Percentiles rank a stretch among this genome's conserved stretches.
Evolutionary conservation across 2,113 vertebrate genomes (phyloP).

Genomic region (Etheostoma cragini): DNA sequence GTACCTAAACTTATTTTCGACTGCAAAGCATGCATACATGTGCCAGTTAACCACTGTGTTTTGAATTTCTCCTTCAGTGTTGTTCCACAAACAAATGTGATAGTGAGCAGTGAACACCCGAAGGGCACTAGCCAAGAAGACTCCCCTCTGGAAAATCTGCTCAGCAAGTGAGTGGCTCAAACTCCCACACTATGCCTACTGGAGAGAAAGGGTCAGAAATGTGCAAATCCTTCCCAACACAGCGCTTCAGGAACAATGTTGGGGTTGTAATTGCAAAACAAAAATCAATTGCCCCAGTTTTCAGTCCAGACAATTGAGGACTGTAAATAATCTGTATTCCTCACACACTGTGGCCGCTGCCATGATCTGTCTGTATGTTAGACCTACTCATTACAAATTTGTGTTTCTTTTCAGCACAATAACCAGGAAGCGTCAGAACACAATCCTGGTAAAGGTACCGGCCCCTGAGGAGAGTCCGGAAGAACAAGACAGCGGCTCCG

Average conservation of each 20-base stretch:
- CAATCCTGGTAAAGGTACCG: slow-evolving; percentile 96
- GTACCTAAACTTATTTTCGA: not conserved
- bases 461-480: slow-evolving; percentile 94
- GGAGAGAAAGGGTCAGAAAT: not conserved
- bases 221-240: not conserved
- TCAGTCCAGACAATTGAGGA: not conserved
- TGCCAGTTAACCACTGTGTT: slow-evolving; percentile 15
- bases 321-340: not conserved
- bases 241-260: not conserved
- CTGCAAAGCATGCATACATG: not conserved
- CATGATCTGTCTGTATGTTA: not conserved
- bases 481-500: slow-evolving; percentile 95
- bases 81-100: slow-evolving; percentile 97
- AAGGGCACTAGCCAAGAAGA: slow-evolving; percentile 91
- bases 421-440: slow-evolving; percentile 92
- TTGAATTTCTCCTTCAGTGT: slow-evolving; percentile 83
- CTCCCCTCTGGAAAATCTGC: slow-evolving; percentile 92
- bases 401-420: slow-evolving; percentile 83
- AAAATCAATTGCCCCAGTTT: not conserved
- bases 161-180: slow-evolving; percentile 91
- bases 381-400: not conserved
- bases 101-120: slow-evolving; percentile 92
- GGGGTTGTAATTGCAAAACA: not conserved
- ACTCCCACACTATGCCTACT: not conserved
- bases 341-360: not conserved